phyloP scores from a whole-genome alignment of 2,888 invertebrate species.

The Trisateles emortualis region DNA sequence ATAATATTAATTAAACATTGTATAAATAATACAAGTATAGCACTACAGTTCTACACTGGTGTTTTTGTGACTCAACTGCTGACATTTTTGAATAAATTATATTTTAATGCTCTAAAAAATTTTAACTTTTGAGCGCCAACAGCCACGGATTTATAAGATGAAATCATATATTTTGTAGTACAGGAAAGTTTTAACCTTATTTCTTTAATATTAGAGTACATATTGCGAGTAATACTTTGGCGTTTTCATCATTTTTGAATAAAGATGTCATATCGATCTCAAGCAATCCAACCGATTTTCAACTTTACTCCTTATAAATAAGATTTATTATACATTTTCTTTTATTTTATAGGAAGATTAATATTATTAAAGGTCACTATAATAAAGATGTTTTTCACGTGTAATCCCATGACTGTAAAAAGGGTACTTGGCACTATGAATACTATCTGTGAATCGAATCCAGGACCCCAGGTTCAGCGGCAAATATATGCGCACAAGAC shows the following conservation, averaged over 20 bases:
- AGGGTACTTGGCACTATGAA: no score
- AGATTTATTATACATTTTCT: slow-evolving; percentile 9
- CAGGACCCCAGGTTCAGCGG: no score
- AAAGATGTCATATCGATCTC: slow-evolving; percentile 24
- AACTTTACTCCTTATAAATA: neutral
- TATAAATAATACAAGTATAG: neutral
- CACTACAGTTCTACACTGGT: neutral
- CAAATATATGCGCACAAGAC: no score
- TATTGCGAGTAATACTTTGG: slow-evolving; percentile 6
- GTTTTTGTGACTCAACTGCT: slow-evolving; percentile 1
- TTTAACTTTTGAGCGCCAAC: slow-evolving; percentile 5
- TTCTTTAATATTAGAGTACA: neutral
- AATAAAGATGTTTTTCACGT: no score
- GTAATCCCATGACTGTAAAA: no score
- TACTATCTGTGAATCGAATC: no score
- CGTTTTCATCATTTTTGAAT: slow-evolving; percentile 12
- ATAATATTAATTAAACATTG: no score
- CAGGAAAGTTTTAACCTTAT: slow-evolving; percentile 8
- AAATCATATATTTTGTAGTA: neutral
- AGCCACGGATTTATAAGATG: neutral
- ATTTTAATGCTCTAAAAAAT: slow-evolving; percentile 7
- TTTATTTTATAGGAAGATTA: no score
- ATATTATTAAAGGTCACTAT: no score
- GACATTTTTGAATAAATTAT: slow-evolving; percentile 23
- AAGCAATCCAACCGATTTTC: slow-evolving; percentile 1